Evolutionary conservation across 2,888 invertebrate species (phyloP).

Genomic region (Coremacera marginata): DNA sequence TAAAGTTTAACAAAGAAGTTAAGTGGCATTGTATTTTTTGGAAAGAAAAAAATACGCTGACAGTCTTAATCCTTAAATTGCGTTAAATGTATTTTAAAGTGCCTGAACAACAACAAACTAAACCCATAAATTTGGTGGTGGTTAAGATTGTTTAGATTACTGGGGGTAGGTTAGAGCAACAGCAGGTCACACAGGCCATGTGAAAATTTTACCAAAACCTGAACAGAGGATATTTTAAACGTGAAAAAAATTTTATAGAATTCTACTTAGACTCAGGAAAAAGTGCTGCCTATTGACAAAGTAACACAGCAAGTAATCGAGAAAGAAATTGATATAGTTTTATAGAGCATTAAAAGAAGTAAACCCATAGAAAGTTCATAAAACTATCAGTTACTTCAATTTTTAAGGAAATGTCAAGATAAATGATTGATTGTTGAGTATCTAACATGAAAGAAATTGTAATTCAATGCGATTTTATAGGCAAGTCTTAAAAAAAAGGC

Average conservation of each 20-base stretch:
- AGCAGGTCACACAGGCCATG: constrained; percentile 28
- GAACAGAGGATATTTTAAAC: not conserved
- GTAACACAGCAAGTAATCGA: not conserved
- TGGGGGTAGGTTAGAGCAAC: not conserved
- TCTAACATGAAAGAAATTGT: not conserved
- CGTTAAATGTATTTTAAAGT: constrained; percentile 40
- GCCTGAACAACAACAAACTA: constrained; percentile 21
- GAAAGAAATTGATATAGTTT: not conserved
- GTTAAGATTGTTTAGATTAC: not conserved
- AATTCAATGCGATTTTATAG: constrained; percentile 13
- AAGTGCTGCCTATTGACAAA: not conserved
- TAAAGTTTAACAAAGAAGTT: not conserved
- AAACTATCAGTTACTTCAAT: not conserved
- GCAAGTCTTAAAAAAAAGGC: too few relatives aligned
- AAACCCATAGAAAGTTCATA: not conserved
- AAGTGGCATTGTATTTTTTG: not conserved
- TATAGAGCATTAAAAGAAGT: not conserved
- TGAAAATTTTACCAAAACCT: constrained; percentile 28
- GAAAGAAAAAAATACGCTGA: not conserved
- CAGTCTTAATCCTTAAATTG: constrained; percentile 33
- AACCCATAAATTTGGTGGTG: not conserved
- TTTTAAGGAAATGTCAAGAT: constrained; percentile 30
- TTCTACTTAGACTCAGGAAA: not conserved
- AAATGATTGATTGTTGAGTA: constrained; percentile 17
- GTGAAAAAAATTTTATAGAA: not conserved